These are phyloP conservation scores for Eucidaris tribuloides DNA, from an alignment of 35 echinoderm and acorn worm genomes.

Conservation along the genomic window DNA sequence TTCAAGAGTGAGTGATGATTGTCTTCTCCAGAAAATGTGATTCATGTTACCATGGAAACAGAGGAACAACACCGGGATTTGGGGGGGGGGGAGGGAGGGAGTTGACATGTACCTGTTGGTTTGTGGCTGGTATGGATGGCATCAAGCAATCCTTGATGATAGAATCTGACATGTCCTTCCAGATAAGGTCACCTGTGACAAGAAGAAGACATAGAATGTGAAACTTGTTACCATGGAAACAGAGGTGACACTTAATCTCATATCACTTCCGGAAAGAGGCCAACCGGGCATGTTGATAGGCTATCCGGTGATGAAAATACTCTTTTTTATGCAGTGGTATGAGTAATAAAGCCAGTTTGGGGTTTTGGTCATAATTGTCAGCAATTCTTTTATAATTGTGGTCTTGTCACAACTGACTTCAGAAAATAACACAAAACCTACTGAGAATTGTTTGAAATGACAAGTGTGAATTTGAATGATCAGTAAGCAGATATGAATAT, in stretches of 20 bases:
- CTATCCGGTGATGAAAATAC: too few species aligned
- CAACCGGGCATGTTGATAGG: too few species aligned
- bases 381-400: too few species aligned
- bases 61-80: background rate
- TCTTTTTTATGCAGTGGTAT: too few species aligned
- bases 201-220: background rate
- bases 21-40: background rate
- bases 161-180: slow-evolving; percentile 21
- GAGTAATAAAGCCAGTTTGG: too few species aligned
- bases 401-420: too few species aligned
- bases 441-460: too few species aligned
- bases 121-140: slow-evolving; percentile 46
- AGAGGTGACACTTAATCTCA: background rate
- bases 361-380: too few species aligned
- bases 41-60: background rate
- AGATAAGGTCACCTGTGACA: slow-evolving; percentile 30
- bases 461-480: too few species aligned
- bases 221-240: background rate
- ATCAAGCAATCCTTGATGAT: slow-evolving; percentile 38
- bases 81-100: slow-evolving; percentile 5
- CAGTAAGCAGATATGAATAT: too few species aligned
- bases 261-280: background rate
- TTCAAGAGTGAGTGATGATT: too few species aligned
- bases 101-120: slow-evolving; percentile 24
- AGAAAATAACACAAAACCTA: too few species aligned